Evolutionary conservation across 2,797 vertebrate genomes (phyloP), one percentile per base, ranked within the genome.

Genomic region (Girardinus metallicus): DNA sequence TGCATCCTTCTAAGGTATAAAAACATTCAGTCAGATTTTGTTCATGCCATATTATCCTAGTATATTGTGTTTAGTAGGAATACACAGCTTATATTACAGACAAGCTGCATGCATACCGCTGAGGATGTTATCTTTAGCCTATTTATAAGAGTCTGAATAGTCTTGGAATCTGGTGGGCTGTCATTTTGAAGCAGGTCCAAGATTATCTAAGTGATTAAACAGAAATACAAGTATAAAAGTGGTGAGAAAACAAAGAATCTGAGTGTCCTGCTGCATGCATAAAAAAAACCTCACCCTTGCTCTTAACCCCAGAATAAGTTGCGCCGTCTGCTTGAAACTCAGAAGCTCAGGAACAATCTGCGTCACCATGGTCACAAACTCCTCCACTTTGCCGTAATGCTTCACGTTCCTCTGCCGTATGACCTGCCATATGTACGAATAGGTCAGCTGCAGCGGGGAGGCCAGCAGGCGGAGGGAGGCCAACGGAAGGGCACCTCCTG

Each of bases 401-500:
- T 87, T 92, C 47, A 95, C 88, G 0, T 89, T 85, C 55, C 93
- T 94, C 76, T 90, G 83, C 6, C 93, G 90, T 36, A 97, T 87
- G 0, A 95, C 95, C 64, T 92, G 94, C 97, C 96, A 97, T 78
- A 95, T 83, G 77, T 94, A 96, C 0, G 96, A 96, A 10, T 96
- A 96, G 0, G 91, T 95, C 18, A 97, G 85, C 79, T 96, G 95
- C 82, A 97, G 79, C 0, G 95, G 91, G 0, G 94, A 94, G 1
- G 93, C 91, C 94, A 95, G 88, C 49, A 96, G 74, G 34, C 93
- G 90, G 23, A 96, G 92, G 64, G 94, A 94, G 36, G 94, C 80
- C 75, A 95, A 84, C 4, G 94, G 94, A 72, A 95, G 92, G 53
- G 77, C 55, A 2, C 80, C 81, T 75, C 87, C 78, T 10, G 68